phyloP scores from a whole-genome alignment of 2,113 vertebrate genomes.

The Budorcas taxicolor region DNA sequence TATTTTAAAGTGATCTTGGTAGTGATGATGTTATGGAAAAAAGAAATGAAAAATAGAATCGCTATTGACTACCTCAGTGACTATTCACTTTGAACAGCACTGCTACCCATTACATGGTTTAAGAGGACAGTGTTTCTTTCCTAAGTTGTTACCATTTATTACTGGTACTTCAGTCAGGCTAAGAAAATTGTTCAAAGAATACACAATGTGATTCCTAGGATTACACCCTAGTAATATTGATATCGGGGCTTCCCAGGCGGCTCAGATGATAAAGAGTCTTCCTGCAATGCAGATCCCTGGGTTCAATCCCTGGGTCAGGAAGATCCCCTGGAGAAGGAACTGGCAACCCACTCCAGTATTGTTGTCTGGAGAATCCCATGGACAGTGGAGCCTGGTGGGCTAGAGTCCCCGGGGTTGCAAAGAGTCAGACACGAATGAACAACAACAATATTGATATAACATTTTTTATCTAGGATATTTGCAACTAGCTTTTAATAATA shows the following conservation, averaged over 20 bases:
- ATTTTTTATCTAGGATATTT: not conserved
- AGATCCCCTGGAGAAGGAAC: not conserved
- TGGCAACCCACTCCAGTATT: not conserved
- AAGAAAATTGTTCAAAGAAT: not conserved
- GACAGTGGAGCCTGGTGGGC: not conserved
- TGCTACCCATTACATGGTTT: not conserved
- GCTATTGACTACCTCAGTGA: not conserved
- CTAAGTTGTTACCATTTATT: not conserved
- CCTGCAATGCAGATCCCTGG: not conserved
- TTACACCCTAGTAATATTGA: not conserved
- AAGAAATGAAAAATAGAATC: not conserved
- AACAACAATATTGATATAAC: not conserved
- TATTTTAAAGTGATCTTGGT: not conserved
- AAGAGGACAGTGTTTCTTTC: not conserved
- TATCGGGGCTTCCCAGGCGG: not conserved
- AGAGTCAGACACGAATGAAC: not conserved
- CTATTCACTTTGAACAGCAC: not conserved
- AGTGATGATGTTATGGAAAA: not conserved
- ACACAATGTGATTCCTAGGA: not conserved
- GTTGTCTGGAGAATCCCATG: not conserved
- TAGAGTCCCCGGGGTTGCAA: not conserved
- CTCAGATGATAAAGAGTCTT: not conserved
- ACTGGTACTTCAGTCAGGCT: not conserved
- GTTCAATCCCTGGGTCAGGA: not conserved
- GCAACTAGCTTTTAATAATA: not conserved